Evolutionary conservation across 1,140 invertebrate genomes (phyloP).

Genomic region (Trichonephila clavata): DNA sequence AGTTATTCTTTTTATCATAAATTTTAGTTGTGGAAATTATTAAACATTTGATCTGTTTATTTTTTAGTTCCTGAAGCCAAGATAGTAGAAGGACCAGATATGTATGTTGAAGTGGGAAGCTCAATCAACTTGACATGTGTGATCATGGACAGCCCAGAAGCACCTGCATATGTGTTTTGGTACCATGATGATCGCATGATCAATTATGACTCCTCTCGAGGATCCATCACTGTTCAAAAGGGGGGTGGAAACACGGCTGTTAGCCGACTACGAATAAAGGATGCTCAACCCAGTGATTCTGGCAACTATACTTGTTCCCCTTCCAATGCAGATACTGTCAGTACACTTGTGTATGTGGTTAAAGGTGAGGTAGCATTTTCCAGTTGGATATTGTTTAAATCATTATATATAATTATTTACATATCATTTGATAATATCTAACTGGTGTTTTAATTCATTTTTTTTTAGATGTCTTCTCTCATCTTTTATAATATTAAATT

Average conservation of each 20-base stretch:
- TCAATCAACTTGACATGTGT: conserved; percentile 96
- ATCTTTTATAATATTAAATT: too few relatives aligned
- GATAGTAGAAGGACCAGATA: conserved; percentile 92
- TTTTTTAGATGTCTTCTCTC: too few relatives aligned
- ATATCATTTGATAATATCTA: too few relatives aligned
- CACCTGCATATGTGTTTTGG: conserved; percentile 95
- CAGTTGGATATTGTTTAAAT: too few relatives aligned
- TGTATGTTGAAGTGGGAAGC: conserved; percentile 94
- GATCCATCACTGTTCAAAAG: conserved; percentile 64
- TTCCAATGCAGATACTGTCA: conserved; percentile 88
- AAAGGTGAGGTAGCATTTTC: conserved; percentile 85
- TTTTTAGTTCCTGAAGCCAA: conserved; percentile 91
- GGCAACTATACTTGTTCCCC: conserved; percentile 94
- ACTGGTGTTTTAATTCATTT: too few relatives aligned
- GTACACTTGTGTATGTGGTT: conserved; percentile 89
- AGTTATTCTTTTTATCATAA: background rate
- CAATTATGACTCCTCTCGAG: conserved; percentile 77
- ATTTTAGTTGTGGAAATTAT: background rate
- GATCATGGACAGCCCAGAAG: conserved; percentile 92
- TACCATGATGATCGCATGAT: conserved; percentile 84
- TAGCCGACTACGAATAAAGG: conserved; percentile 63
- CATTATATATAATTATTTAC: too few relatives aligned
- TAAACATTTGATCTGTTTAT: background rate
- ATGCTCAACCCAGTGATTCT: conserved; percentile 82
- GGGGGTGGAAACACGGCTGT: conserved; percentile 60